These are phyloP conservation scores for Stenurella melanura DNA, from an alignment of 2,888 invertebrate genomes.

Conservation along the genomic window DNA sequence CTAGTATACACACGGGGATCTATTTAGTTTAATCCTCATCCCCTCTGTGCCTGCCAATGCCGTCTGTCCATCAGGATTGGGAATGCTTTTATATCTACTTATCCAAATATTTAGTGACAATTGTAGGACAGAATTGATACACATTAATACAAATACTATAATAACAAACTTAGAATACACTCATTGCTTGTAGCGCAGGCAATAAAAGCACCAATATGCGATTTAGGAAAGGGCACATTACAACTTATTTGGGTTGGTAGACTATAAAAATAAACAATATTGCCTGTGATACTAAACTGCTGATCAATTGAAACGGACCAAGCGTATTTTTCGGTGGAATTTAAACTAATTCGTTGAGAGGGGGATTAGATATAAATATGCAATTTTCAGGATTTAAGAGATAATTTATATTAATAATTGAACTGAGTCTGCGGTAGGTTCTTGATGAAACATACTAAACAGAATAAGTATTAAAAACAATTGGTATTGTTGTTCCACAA, in stretches of 20 bases:
- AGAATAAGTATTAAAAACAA: no score
- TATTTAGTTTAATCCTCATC: slow-evolving; percentile 61
- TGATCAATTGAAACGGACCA: no score
- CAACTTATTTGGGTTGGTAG: not conserved
- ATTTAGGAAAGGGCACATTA: slow-evolving; percentile 15
- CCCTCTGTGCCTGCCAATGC: slow-evolving; percentile 55
- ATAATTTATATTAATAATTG: no score
- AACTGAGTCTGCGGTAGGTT: no score
- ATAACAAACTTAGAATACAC: slow-evolving; percentile 58
- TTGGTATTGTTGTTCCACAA: no score
- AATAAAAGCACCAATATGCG: slow-evolving; percentile 26
- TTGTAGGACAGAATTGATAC: slow-evolving; percentile 59
- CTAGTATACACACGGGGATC: slow-evolving; percentile 58
- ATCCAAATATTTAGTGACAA: slow-evolving; percentile 64
- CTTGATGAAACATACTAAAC: no score
- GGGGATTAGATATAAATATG: no score
- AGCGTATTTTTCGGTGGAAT: no score
- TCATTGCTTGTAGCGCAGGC: slow-evolving; percentile 22
- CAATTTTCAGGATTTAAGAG: no score
- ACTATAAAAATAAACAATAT: no score
- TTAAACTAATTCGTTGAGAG: no score
- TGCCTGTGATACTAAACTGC: no score
- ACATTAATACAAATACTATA: slow-evolving; percentile 54
- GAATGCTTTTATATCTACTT: slow-evolving; percentile 58
- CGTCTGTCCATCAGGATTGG: slow-evolving; percentile 63